Evolutionary conservation across 2,797 vertebrate species (phyloP).

Genomic region (Hydrolagus colliei): DNA sequence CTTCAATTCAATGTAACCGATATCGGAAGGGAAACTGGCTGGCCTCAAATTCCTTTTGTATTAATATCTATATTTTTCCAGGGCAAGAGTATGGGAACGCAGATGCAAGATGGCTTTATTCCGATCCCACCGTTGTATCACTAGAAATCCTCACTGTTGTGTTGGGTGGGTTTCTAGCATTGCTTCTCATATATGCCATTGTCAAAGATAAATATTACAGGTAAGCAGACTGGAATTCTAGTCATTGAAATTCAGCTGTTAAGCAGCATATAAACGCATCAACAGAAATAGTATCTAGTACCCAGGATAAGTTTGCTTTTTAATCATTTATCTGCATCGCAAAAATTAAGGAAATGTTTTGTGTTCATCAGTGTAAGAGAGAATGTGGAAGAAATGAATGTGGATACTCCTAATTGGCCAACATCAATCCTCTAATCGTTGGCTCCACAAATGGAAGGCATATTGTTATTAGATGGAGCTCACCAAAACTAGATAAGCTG

Average conservation of each 20-base stretch:
- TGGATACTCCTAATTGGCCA: too few relatives aligned
- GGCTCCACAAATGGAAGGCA: too few relatives aligned
- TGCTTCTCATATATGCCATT: constrained; percentile 56
- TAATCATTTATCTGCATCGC: too few relatives aligned
- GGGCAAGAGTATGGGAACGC: constrained; percentile 75
- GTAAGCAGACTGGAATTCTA: constrained; percentile 39
- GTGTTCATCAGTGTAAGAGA: too few relatives aligned
- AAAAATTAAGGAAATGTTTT: too few relatives aligned
- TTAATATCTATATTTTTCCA: constrained; percentile 40
- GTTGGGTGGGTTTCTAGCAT: constrained; percentile 49
- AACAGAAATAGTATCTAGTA: too few relatives aligned
- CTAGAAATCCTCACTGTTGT: constrained; percentile 58
- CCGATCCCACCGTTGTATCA: constrained; percentile 57
- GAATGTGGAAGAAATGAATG: too few relatives aligned
- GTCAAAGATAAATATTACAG: constrained; percentile 58
- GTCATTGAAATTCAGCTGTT: neutral
- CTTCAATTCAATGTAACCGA: neutral
- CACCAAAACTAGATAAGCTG: too few relatives aligned
- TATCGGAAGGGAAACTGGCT: neutral
- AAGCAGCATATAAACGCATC: neutral
- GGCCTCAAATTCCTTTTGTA: neutral
- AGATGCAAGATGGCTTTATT: constrained; percentile 60
- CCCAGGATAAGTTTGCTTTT: too few relatives aligned
- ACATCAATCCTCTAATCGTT: too few relatives aligned
- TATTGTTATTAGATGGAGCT: too few relatives aligned